Percentiles rank a stretch among this genome's conserved stretches.
These are phyloP conservation scores for Elymnias hypermnestra DNA, from an alignment of 1,140 invertebrate genomes.

Conservation along the genomic window DNA sequence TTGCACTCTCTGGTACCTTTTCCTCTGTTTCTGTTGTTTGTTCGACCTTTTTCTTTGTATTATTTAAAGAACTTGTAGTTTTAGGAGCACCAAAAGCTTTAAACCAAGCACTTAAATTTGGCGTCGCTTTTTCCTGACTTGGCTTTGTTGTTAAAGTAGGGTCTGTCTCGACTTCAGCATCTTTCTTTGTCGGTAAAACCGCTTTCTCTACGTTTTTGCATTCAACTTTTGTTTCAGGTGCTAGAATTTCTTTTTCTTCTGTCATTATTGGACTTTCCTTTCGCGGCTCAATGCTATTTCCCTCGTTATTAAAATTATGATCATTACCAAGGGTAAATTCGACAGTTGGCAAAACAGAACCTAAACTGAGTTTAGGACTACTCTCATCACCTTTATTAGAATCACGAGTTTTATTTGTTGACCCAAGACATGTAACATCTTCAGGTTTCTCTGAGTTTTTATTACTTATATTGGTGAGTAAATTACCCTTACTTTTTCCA, in stretches of 20 bases:
- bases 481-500: slow-evolving; percentile 89
- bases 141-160: slow-evolving; percentile 46
- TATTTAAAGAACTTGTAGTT: slow-evolving; percentile 35
- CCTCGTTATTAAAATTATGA: slow-evolving; percentile 76
- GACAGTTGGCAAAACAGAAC: slow-evolving; percentile 84
- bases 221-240: slow-evolving; percentile 27
- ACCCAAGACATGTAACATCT: slow-evolving; percentile 62
- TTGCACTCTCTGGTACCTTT: slow-evolving; percentile 40
- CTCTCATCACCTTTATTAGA: slow-evolving; percentile 77
- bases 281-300: slow-evolving; percentile 59
- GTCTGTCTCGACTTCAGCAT: slow-evolving; percentile 61
- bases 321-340: slow-evolving; percentile 78
- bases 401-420: slow-evolving; percentile 74
- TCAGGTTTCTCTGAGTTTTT: slow-evolving; percentile 66
- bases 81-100: slow-evolving; percentile 92
- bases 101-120: slow-evolving; percentile 92
- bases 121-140: slow-evolving; percentile 82
- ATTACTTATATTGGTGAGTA: slow-evolving; percentile 78
- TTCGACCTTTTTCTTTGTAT: slow-evolving; percentile 69
- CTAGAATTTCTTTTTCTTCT: slow-evolving; percentile 29
- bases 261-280: slow-evolving; percentile 29
- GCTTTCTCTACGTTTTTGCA: slow-evolving; percentile 32
- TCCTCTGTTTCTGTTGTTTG: slow-evolving; percentile 56
- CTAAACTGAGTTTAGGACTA: slow-evolving; percentile 87
- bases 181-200: slow-evolving; percentile 57